These are phyloP conservation scores for Trichosurus vulpecula DNA, from an alignment of 2,797 vertebrate genomes.

Conservation along the genomic window DNA sequence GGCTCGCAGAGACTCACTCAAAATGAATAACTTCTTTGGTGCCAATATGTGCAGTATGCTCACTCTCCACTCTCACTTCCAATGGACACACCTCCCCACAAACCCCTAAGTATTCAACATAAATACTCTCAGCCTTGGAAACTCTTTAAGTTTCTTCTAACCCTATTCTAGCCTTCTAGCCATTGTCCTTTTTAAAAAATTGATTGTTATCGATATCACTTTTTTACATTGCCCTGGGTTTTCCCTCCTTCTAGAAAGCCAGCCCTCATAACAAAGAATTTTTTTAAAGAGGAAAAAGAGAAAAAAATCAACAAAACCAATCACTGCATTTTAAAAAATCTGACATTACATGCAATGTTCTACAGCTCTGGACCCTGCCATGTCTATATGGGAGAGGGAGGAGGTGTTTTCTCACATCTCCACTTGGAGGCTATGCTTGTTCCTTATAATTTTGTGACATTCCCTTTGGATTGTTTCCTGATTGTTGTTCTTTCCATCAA, in stretches of 20 bases:
- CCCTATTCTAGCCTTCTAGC: background rate
- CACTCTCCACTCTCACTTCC: background rate
- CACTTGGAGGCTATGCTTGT: background rate
- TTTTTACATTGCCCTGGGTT: background rate
- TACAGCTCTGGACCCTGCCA: background rate
- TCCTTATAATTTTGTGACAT: background rate
- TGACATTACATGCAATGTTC: background rate
- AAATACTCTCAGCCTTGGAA: background rate
- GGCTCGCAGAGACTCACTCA: background rate
- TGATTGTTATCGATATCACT: background rate
- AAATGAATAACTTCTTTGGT: background rate
- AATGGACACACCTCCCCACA: background rate
- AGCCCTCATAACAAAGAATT: background rate
- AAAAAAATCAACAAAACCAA: background rate
- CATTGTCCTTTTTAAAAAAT: background rate
- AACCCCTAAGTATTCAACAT: background rate
- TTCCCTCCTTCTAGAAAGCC: background rate
- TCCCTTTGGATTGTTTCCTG: background rate
- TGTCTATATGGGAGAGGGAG: background rate
- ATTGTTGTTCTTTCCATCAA: background rate
- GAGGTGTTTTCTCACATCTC: background rate
- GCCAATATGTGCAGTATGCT: background rate
- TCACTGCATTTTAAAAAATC: background rate
- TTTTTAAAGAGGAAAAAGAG: background rate
- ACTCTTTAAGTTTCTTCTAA: background rate